Percentiles rank a stretch among this genome's conserved stretches.
These are phyloP conservation scores for Andrena dorsata DNA, from an alignment of 2,888 invertebrate genomes.

Conservation along the genomic window DNA sequence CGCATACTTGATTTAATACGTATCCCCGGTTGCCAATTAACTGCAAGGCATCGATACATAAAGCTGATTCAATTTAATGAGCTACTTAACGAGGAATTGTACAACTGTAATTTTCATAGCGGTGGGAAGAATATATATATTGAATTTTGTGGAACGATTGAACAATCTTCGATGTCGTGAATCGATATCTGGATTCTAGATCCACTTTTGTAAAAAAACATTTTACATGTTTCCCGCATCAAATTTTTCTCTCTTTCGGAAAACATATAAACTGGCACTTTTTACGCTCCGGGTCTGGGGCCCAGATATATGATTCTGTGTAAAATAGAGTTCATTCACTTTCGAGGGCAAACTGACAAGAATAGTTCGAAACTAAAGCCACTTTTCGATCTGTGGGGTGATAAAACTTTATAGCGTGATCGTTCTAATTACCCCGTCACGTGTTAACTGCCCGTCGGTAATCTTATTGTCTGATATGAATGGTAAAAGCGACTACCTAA, in stretches of 20 bases:
- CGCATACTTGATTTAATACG: slow-evolving; percentile 28
- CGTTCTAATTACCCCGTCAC: background rate
- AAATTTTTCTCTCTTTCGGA: too few species aligned
- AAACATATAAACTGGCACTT: too few species aligned
- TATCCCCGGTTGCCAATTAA: slow-evolving; percentile 40
- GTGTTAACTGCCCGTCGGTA: background rate
- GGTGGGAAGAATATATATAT: background rate
- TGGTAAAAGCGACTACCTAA: background rate
- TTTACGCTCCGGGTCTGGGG: too few species aligned
- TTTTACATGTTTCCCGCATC: too few species aligned
- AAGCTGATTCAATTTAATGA: background rate
- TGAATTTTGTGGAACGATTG: background rate
- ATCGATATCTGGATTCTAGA: too few species aligned
- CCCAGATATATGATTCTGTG: too few species aligned
- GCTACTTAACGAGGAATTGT: background rate
- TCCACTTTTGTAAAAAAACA: background rate
- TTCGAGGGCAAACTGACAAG: background rate
- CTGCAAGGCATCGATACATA: slow-evolving; percentile 16
- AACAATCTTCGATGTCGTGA: background rate
- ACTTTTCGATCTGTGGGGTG: background rate
- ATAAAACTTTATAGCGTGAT: slow-evolving; percentile 1
- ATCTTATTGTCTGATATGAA: background rate
- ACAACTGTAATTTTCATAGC: background rate
- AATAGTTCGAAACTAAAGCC: background rate
- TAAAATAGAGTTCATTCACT: too few species aligned